A percentile compares a stretch with the other conserved stretches of the same genome.
These are phyloP conservation scores for Oeneis ivallda DNA, from an alignment of 2,888 invertebrate genomes.

Conservation along the genomic window DNA sequence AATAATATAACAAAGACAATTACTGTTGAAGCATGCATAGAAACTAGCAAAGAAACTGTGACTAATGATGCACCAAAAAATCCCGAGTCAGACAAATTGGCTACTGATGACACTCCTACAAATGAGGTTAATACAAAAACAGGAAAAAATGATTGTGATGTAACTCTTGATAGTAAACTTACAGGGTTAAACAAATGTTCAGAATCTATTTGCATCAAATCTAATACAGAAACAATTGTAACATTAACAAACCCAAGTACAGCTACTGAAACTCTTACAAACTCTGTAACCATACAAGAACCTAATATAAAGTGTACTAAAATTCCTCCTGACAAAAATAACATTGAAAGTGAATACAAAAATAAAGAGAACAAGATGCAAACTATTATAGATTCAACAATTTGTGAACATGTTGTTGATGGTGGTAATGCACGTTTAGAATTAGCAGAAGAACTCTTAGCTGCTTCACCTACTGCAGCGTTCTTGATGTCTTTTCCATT, in stretches of 20 bases:
- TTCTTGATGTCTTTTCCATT: slow-evolving; percentile 88
- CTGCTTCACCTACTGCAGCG: slow-evolving; percentile 88
- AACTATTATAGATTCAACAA: slow-evolving; percentile 63
- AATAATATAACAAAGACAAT: slow-evolving; percentile 4
- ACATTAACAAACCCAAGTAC: slow-evolving; percentile 25
- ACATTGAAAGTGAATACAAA: slow-evolving; percentile 47
- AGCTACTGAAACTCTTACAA: slow-evolving; percentile 35
- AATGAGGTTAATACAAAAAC: slow-evolving; percentile 15
- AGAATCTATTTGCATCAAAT: slow-evolving; percentile 20
- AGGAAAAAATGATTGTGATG: background rate
- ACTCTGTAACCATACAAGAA: slow-evolving; percentile 36
- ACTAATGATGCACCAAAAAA: background rate
- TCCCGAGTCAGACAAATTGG: slow-evolving; percentile 4
- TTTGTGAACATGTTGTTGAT: slow-evolving; percentile 71
- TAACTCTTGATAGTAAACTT: slow-evolving; percentile 4
- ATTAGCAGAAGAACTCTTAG: slow-evolving; percentile 77
- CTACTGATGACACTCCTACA: background rate
- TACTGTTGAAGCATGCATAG: background rate
- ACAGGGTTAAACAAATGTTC: slow-evolving; percentile 17
- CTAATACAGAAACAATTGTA: slow-evolving; percentile 25
- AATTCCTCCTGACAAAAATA: slow-evolving; percentile 45
- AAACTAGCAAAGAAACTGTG: slow-evolving; percentile 4
- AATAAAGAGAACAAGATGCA: slow-evolving; percentile 66
- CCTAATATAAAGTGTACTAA: slow-evolving; percentile 42
- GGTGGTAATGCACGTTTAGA: slow-evolving; percentile 82